phyloP scores from a whole-genome alignment of 2,797 vertebrate species.

The Hemitrygon akajei region DNA sequence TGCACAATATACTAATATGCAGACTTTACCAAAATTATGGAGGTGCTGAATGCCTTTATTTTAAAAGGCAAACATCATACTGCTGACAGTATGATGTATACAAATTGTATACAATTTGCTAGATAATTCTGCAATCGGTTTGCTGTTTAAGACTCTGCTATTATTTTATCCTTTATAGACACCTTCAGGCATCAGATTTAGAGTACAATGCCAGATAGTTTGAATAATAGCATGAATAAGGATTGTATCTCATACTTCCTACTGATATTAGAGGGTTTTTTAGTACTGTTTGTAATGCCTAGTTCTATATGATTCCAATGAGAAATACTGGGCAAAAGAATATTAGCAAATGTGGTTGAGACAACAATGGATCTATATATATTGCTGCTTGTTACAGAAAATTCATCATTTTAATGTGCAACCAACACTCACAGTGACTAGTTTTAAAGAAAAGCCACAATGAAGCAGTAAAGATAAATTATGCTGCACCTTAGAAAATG shows the following conservation, averaged over 20 bases:
- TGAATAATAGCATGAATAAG: neutral
- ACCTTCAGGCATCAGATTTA: neutral
- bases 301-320: neutral
- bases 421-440: neutral
- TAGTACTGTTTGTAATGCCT: neutral
- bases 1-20: neutral
- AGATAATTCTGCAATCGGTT: neutral
- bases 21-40: neutral
- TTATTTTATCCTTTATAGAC: neutral
- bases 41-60: neutral
- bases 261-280: neutral
- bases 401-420: neutral
- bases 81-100: neutral
- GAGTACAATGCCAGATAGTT: neutral
- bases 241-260: neutral
- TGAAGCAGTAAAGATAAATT: neutral
- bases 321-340: neutral
- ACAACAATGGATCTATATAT: neutral
- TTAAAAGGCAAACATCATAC: neutral
- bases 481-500: neutral
- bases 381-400: neutral
- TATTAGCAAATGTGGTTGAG: neutral
- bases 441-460: neutral
- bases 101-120: neutral
- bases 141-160: neutral